Evolutionary conservation across 2,888 invertebrate genomes (phyloP).

Genomic region (Malthinus flaveolus): DNA sequence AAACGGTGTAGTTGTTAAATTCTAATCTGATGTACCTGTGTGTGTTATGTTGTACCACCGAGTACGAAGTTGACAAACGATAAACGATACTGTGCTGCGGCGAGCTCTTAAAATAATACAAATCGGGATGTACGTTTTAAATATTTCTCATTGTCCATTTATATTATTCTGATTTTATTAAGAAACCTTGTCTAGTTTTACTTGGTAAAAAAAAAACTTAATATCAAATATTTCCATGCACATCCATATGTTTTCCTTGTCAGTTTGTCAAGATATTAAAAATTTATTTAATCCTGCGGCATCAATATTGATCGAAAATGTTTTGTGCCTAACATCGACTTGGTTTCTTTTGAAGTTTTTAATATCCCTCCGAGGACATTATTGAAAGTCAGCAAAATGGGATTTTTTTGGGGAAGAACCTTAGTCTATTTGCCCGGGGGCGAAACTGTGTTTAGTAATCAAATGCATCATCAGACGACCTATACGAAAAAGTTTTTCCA

Average conservation of each 20-base stretch:
- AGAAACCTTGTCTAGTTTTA: no score
- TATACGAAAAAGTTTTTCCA: not conserved
- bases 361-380: constrained; percentile 20
- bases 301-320: constrained; percentile 8
- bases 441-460: constrained; percentile 16
- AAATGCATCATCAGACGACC: not conserved
- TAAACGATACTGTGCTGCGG: no score
- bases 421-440: constrained; percentile 5
- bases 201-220: no score
- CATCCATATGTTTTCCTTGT: not conserved
- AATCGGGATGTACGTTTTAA: not conserved
- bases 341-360: constrained; percentile 21
- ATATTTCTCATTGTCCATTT: not conserved
- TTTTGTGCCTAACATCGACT: constrained; percentile 9
- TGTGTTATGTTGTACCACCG: no score
- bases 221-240: not conserved
- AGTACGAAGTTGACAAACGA: no score
- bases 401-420: constrained; percentile 7
- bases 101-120: no score
- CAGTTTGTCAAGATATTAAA: constrained; percentile 12
- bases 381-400: constrained; percentile 8
- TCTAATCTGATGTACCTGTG: no score
- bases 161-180: no score
- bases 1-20: no score
- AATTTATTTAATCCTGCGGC: constrained; percentile 14